phyloP scores from a whole-genome alignment of 2,113 vertebrate genomes.

The Triplophysa siluroides region DNA sequence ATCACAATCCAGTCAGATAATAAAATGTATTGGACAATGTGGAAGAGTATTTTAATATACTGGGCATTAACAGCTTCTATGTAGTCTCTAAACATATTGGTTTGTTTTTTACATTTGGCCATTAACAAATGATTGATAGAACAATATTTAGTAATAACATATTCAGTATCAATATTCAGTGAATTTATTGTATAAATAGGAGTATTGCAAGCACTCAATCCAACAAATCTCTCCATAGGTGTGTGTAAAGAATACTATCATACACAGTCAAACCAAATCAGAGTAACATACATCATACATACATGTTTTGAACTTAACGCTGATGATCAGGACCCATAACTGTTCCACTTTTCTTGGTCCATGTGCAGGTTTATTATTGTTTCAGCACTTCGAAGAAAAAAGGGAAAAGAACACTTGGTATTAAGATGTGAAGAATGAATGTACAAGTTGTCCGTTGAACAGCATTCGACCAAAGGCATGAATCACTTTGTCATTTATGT shows the following conservation, averaged over 20 bases:
- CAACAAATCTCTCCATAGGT: slow-evolving; percentile 50
- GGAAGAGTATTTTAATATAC: no score
- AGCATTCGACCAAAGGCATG: not conserved
- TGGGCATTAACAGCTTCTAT: no score
- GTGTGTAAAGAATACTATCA: slow-evolving; percentile 48
- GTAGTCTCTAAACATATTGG: no score
- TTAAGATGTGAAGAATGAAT: slow-evolving; percentile 26
- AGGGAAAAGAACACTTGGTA: slow-evolving; percentile 36
- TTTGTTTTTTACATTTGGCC: not conserved
- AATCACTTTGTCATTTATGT: not conserved
- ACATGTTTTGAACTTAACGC: slow-evolving; percentile 20
- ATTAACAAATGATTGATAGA: not conserved
- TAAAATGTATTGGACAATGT: no score
- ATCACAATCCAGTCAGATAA: no score
- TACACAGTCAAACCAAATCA: slow-evolving; percentile 18
- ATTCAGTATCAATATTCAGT: slow-evolving; percentile 39
- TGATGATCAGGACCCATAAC: slow-evolving; percentile 17
- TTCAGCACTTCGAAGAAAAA: slow-evolving; percentile 34
- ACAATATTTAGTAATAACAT: not conserved
- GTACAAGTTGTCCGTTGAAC: slow-evolving; percentile 1
- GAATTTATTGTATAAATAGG: slow-evolving; percentile 65
- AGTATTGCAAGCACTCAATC: slow-evolving; percentile 57
- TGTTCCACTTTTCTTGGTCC: slow-evolving; percentile 33
- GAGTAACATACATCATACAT: slow-evolving; percentile 9
- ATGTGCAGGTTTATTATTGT: slow-evolving; percentile 16